phyloP scores from a whole-genome alignment of 2,797 vertebrate species.

The Phylloscopus collybita region DNA sequence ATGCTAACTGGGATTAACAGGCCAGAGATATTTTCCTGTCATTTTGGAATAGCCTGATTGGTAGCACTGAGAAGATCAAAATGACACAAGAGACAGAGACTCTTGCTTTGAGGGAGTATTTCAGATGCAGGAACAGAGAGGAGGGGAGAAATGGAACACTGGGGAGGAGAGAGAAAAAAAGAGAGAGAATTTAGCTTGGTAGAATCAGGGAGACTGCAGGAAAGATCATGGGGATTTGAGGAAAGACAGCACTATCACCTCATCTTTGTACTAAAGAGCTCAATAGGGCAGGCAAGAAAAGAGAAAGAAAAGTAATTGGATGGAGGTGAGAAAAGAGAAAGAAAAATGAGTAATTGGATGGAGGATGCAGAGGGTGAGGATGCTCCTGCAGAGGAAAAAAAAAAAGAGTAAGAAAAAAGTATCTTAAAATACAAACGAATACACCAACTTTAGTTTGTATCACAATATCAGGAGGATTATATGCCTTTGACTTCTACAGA shows the following conservation, averaged over 20 bases:
- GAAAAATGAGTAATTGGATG: neutral
- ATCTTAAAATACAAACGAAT: neutral
- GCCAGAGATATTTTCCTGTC: constrained; percentile 46
- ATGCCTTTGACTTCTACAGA: neutral
- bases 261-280: neutral
- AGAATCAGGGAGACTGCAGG: neutral
- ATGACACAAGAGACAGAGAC: constrained; percentile 31
- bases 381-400: neutral
- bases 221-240: neutral
- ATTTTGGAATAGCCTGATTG: constrained; percentile 28
- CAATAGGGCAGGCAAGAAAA: neutral
- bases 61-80: constrained; percentile 44
- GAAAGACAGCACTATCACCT: neutral
- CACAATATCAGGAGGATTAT: neutral
- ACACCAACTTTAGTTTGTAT: neutral
- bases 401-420: neutral
- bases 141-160: neutral
- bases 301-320: neutral
- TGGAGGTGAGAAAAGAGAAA: neutral
- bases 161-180: constrained; percentile 6
- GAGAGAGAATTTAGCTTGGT: neutral
- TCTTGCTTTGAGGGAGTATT: constrained; percentile 42
- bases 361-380: neutral
- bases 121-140: neutral
- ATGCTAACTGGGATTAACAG: neutral